phyloP scores from a whole-genome alignment of 2,113 vertebrate genomes.

The Tenrec ecaudatus region DNA sequence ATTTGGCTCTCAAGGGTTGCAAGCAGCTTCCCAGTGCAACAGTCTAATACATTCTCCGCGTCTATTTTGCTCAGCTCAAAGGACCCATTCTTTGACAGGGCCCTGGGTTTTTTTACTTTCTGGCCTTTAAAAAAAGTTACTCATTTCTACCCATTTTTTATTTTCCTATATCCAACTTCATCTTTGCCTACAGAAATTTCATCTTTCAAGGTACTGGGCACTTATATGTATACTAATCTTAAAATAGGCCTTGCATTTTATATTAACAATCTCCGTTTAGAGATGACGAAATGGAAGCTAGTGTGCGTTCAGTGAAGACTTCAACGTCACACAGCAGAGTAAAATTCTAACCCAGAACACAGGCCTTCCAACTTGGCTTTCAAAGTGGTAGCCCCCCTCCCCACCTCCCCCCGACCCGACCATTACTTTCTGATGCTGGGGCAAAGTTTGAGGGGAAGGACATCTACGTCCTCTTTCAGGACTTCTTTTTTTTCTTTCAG shows the following conservation, averaged over 20 bases:
- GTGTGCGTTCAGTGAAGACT: not conserved
- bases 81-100: not conserved
- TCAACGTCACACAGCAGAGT: not conserved
- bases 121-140: not conserved
- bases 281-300: not conserved
- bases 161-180: constrained; percentile 20
- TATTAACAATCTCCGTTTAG: constrained; percentile 17
- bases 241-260: constrained; percentile 7
- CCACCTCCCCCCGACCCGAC: not conserved
- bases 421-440: not conserved
- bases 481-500: too few relatives aligned
- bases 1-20: constrained; percentile 1
- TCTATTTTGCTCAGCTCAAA: not conserved
- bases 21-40: not conserved
- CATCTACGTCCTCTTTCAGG: not conserved
- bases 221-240: not conserved
- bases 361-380: not conserved
- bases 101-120: not conserved
- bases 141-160: constrained; percentile 17
- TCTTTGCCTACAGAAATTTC: not conserved
- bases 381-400: not conserved
- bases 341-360: not conserved
- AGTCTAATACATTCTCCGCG: not conserved
- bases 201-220: not conserved
- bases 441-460: not conserved